phyloP scores from a whole-genome alignment of 1,140 invertebrate species.

The Drosophila asahinai region DNA sequence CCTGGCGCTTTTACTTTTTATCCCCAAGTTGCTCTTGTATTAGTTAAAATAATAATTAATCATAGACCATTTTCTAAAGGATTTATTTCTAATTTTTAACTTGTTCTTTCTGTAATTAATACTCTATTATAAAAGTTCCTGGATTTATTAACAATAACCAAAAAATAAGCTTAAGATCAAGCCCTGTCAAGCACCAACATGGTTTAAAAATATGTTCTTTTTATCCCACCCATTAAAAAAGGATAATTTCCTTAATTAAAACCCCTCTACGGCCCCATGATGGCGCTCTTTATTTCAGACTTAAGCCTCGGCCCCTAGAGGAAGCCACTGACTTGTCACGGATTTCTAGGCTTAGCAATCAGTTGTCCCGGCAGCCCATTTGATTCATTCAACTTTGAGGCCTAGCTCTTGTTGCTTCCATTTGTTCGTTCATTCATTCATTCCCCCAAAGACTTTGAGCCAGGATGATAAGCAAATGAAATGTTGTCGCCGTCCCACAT shows the following conservation, averaged over 20 bases:
- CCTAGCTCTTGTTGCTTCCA: conserved; percentile 22
- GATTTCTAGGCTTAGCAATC: conserved; percentile 50
- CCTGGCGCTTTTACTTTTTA: too few species aligned
- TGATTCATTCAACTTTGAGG: conserved; percentile 47
- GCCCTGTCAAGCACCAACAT: too few species aligned
- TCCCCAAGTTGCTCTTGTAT: too few species aligned
- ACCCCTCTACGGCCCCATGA: not conserved
- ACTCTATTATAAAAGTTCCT: too few species aligned
- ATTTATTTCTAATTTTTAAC: too few species aligned
- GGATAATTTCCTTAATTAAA: conserved; percentile 13
- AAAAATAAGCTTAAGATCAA: not conserved
- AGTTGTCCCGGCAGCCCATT: conserved; percentile 39
- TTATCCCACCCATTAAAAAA: not conserved
- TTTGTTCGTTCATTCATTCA: not conserved
- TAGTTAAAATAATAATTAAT: too few species aligned
- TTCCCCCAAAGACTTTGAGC: conserved; percentile 38
- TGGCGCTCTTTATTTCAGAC: conserved; percentile 1
- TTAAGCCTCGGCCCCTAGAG: conserved; percentile 8
- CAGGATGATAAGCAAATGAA: conserved; percentile 47
- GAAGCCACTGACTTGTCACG: conserved; percentile 41
- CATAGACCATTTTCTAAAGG: too few species aligned
- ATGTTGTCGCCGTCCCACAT: conserved; percentile 47
- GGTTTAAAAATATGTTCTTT: not conserved
- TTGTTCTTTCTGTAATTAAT: too few species aligned
- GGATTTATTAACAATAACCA: not conserved